A percentile compares a stretch with the other conserved stretches of the same genome.
phyloP scores from a whole-genome alignment of 1,140 invertebrate genomes.

The Branchinecta lynchi region DNA sequence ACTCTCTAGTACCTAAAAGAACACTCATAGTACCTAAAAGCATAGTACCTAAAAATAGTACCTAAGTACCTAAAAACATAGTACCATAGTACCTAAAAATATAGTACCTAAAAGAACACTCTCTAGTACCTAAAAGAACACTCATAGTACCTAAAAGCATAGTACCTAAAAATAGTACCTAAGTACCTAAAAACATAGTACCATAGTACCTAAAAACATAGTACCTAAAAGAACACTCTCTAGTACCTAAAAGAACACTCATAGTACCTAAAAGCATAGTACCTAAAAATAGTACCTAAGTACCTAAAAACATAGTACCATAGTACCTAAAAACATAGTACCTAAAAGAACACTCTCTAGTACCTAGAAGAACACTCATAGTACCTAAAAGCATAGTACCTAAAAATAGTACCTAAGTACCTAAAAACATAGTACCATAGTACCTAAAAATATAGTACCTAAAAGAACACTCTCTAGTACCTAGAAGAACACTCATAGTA shows the following conservation, averaged over 20 bases:
- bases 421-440: neutral
- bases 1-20: neutral
- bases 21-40: no score
- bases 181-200: no score
- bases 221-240: neutral
- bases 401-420: neutral
- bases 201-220: neutral
- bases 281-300: neutral
- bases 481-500: neutral
- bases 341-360: neutral
- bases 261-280: no score
- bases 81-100: neutral
- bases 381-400: no score
- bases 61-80: neutral
- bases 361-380: neutral
- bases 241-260: neutral
- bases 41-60: neutral
- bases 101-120: neutral
- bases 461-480: neutral
- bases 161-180: neutral
- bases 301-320: neutral
- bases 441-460: neutral
- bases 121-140: neutral
- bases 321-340: neutral
- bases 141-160: no score